Conservation (phyloP, 2,113 vertebrate species). For the Coturnix japonica region DNA sequence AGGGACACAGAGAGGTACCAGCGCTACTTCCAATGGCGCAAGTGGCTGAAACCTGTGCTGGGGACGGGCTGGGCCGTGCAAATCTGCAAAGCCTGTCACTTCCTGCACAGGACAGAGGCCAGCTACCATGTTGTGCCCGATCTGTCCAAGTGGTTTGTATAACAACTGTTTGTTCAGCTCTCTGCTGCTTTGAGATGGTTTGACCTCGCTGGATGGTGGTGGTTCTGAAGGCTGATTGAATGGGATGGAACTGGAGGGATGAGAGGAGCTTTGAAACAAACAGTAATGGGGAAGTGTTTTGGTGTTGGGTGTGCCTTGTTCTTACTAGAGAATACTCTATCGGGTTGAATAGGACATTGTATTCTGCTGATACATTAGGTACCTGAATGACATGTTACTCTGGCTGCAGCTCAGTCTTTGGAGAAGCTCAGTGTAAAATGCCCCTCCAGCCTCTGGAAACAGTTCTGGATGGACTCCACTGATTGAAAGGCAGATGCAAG, state of each 20-base stretch:
- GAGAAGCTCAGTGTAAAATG: neutral
- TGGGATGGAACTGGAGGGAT: neutral
- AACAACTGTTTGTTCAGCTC: neutral
- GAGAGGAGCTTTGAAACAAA: neutral
- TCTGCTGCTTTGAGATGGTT: neutral
- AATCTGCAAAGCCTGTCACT: constrained; percentile 19
- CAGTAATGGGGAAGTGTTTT: neutral
- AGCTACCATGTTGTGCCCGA: neutral
- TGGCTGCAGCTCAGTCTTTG: neutral
- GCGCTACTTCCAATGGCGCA: constrained; percentile 77
- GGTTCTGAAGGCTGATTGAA: accelerated
- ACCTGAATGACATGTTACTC: neutral
- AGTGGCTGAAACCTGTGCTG: neutral
- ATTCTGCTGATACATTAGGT: neutral
- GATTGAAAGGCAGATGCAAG: accelerated
- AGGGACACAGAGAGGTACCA: constrained; percentile 49
- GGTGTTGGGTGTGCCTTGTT: neutral
- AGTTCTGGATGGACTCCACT: neutral
- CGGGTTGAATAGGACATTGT: neutral
- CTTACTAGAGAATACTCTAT: neutral
- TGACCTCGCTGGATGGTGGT: neutral
- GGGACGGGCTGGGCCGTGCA: neutral
- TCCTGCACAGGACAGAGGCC: neutral
- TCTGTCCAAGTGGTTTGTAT: constrained; percentile 18
- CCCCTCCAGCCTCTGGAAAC: neutral